Conservation (phyloP, 2,113 vertebrate species). For the Galbula dea region DNA sequence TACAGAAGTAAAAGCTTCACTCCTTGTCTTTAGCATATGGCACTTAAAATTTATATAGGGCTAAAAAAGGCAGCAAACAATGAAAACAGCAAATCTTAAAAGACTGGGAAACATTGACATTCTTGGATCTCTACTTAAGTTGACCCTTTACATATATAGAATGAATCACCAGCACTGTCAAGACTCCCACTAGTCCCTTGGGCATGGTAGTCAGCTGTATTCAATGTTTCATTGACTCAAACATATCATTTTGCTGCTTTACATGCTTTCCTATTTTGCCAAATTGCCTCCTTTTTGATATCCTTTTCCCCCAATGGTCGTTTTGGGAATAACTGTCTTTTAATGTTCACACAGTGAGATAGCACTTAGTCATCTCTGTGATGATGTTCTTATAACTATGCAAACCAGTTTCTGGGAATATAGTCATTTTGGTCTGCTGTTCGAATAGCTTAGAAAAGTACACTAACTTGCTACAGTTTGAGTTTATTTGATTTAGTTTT, state of each 20-base stretch:
- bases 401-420: conserved; percentile 52
- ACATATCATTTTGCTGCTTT: neutral
- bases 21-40: neutral
- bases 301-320: neutral
- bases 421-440: neutral
- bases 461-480: neutral
- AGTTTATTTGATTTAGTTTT: neutral
- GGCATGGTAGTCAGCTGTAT: neutral
- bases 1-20: neutral
- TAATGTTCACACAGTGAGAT: conserved; percentile 15
- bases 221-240: neutral
- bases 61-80: neutral
- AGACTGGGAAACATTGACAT: neutral
- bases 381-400: conserved; percentile 12
- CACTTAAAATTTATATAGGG: neutral
- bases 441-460: neutral
- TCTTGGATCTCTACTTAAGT: neutral
- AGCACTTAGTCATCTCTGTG: conserved; percentile 40
- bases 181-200: neutral
- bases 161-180: conserved; percentile 18
- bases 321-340: neutral
- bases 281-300: neutral
- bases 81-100: neutral
- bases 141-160: neutral
- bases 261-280: neutral